Conservation (phyloP, 2,888 invertebrate genomes). For the Bugula neritina region DNA sequence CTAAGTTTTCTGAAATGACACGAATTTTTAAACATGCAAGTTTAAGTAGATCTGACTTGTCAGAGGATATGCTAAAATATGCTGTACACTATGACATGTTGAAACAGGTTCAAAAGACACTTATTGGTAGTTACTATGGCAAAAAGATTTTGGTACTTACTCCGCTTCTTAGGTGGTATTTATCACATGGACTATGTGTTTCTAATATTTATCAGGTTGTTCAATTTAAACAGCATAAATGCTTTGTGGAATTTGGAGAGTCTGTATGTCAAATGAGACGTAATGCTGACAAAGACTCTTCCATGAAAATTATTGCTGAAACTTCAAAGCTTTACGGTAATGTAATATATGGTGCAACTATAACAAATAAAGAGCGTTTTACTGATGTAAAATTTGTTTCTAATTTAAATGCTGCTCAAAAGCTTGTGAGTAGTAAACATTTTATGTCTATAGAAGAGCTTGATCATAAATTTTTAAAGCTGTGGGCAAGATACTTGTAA, state of each 20-base stretch:
- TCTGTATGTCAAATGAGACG: not conserved
- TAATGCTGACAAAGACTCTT: not conserved
- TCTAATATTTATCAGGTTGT: not conserved
- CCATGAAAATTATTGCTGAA: not conserved
- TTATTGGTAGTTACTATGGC: not conserved
- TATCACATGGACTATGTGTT: not conserved
- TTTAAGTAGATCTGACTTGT: not conserved
- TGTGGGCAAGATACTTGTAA: no score
- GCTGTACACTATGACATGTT: not conserved
- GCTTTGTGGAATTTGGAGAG: not conserved
- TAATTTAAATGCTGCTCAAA: not conserved
- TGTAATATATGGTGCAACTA: not conserved
- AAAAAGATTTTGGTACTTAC: not conserved
- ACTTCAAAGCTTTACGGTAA: not conserved
- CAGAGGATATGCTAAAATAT: not conserved
- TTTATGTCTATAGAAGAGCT: not conserved
- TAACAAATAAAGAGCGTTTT: not conserved
- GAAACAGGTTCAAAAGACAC: not conserved
- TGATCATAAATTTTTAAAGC: not conserved
- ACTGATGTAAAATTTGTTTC: not conserved
- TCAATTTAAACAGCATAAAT: not conserved
- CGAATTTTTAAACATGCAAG: not conserved
- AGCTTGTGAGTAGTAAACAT: not conserved
- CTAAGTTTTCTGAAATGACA: not conserved
- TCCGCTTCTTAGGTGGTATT: not conserved